phyloP scores from a whole-genome alignment of 2,888 invertebrate species.

The Apantesis nais region DNA sequence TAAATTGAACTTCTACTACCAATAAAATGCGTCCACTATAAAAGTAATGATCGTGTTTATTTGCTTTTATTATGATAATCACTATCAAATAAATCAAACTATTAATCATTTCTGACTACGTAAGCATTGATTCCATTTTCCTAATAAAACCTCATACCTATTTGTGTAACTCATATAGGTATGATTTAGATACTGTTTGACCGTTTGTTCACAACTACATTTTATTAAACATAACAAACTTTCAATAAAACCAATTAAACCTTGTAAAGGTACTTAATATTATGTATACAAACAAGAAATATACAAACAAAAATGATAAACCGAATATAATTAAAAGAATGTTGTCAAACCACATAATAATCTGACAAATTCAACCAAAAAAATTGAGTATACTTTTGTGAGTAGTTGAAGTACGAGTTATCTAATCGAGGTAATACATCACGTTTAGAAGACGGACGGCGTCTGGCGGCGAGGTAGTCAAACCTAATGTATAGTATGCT shows the following conservation, averaged over 20 bases:
- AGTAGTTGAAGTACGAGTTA: conserved; percentile 34
- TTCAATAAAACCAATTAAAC: conserved; percentile 35
- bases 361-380: conserved; percentile 35
- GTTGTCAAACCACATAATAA: conserved; percentile 46
- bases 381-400: conserved; percentile 24
- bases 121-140: conserved; percentile 58
- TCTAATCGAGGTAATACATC: conserved; percentile 54
- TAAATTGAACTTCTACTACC: conserved; percentile 48
- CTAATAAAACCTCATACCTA: conserved; percentile 45
- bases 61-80: conserved; percentile 53
- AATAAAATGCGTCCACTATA: conserved; percentile 33
- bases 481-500: conserved; percentile 62
- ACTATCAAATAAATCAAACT: conserved; percentile 56
- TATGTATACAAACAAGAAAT: conserved; percentile 31
- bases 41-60: conserved; percentile 37
- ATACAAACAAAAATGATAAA: conserved; percentile 26
- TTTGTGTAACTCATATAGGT: too few relatives aligned
- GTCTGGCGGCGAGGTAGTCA: conserved; percentile 52
- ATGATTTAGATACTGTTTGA: conserved; percentile 22
- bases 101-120: conserved; percentile 61
- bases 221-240: conserved; percentile 24
- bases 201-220: conserved; percentile 27
- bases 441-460: conserved; percentile 37
- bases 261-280: conserved; percentile 39
- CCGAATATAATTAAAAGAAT: conserved; percentile 45